Conservation (phyloP, 1,140 invertebrate genomes). For the Brachionus manjavacas region DNA sequence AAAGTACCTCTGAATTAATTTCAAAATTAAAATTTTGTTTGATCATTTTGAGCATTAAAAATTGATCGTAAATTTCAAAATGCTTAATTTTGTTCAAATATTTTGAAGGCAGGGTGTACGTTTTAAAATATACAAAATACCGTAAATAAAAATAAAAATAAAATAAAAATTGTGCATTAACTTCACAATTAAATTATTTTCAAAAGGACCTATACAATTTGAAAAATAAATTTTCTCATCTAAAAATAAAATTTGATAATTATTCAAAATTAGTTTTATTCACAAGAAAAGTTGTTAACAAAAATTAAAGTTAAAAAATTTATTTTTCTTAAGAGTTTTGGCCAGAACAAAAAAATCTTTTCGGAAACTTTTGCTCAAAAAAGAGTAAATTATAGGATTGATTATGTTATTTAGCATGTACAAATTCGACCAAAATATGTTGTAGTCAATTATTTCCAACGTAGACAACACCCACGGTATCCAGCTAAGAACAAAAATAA, state of each 20-base stretch:
- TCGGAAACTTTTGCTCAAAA: slow-evolving; percentile 38
- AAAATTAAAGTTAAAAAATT: neutral
- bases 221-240: neutral
- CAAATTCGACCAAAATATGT: neutral
- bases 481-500: slow-evolving; percentile 14
- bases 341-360: neutral
- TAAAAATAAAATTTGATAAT: too few relatives aligned
- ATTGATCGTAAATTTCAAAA: too few relatives aligned
- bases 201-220: neutral
- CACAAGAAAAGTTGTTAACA: neutral
- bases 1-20: too few relatives aligned
- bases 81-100: too few relatives aligned
- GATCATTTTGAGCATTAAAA: too few relatives aligned
- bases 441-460: neutral
- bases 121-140: too few relatives aligned
- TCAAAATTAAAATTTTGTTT: too few relatives aligned
- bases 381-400: slow-evolving; percentile 36
- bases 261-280: too few relatives aligned
- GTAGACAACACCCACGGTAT: slow-evolving; percentile 22
- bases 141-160: too few relatives aligned
- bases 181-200: neutral
- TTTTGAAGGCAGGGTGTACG: too few relatives aligned
- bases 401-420: slow-evolving; percentile 36
- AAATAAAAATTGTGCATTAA: too few relatives aligned
- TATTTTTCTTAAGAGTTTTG: neutral